Evolutionary conservation across 2,113 vertebrate genomes (phyloP), one percentile per base, ranked within the genome.

Genomic region (Hyaena hyaena): DNA sequence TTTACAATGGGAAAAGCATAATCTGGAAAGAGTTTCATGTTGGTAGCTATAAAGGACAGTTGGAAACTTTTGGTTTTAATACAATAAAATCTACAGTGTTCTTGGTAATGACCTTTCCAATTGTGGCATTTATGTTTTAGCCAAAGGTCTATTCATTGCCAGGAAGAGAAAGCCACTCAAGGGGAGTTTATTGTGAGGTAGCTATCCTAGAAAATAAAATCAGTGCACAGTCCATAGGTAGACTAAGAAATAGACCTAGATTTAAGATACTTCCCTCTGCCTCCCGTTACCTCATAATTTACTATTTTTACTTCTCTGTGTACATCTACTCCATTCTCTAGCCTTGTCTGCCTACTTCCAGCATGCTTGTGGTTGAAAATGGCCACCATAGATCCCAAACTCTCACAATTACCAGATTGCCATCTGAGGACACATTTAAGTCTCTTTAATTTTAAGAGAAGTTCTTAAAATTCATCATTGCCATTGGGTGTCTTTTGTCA

Each of bases 81-180:
- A 88, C 76, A 87, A 85, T 11, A 93, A 90, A 86, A 93, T 74
- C 79, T 93, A 61, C 19, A 53, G 12, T 45, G 71, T 71, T 84
- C 92, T 73, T 93, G 68, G 69, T 71, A 83, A 93, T 17, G 79
- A 65, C 92, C 83, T 96, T 86, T 96, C 87, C 33, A 61, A 23
- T 35, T 61, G 87, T 88, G 65, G 80, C 68, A 71, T 80, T 96
- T 76, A 76, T 96, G 79, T 92, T 95, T 94, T 80, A 95, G 53
- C 53, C 76, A 73, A 97, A 95, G 39, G 21, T 93, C 65, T 90
- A n/a, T 45, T 94, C 4, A 33, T 88, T 95, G 31, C 48, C 81
- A 95, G 89, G 50, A 93, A 93, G 19, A 95, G 69, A 87, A 96
- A 94, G 45, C n/a, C 71, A 88, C 81, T 90, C 35, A 76, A 96